Percentiles rank a stretch among this genome's conserved stretches.
These are phyloP conservation scores for Pitta sordida DNA, from an alignment of 2,113 vertebrate genomes.

Conservation along the genomic window DNA sequence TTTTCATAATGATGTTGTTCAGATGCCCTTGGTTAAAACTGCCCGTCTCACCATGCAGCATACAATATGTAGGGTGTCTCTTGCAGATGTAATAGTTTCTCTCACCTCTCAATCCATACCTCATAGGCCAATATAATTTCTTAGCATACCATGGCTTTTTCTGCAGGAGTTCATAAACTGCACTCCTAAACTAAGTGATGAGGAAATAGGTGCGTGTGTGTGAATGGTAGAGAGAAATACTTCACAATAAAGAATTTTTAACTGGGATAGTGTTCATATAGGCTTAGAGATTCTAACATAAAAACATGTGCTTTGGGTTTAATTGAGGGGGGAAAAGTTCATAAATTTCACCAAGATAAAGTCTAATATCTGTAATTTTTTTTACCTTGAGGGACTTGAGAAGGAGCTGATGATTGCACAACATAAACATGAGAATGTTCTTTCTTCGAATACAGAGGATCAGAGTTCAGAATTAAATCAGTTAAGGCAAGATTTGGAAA, in stretches of 20 bases:
- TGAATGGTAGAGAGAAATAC: background rate
- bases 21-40: background rate
- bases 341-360: background rate
- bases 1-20: background rate
- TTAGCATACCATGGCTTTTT: background rate
- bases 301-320: background rate
- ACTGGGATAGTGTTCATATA: background rate
- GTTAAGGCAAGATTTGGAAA: conserved; percentile 78
- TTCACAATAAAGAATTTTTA: background rate
- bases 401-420: conserved; percentile 47
- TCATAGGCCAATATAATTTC: background rate
- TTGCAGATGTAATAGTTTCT: background rate
- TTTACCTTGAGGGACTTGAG: conserved; percentile 55
- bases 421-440: conserved; percentile 39
- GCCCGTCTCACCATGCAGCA: background rate
- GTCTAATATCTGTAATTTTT: background rate
- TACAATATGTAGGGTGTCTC: background rate
- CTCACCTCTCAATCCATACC: background rate
- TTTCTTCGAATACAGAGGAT: conserved; percentile 19
- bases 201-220: background rate
- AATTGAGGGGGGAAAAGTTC: background rate
- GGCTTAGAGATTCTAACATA: background rate
- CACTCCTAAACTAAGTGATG: background rate
- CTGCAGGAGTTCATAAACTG: background rate
- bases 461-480: conserved; percentile 64